phyloP scores from a whole-genome alignment of 2,113 vertebrate genomes.

The Empidonax alnorum region DNA sequence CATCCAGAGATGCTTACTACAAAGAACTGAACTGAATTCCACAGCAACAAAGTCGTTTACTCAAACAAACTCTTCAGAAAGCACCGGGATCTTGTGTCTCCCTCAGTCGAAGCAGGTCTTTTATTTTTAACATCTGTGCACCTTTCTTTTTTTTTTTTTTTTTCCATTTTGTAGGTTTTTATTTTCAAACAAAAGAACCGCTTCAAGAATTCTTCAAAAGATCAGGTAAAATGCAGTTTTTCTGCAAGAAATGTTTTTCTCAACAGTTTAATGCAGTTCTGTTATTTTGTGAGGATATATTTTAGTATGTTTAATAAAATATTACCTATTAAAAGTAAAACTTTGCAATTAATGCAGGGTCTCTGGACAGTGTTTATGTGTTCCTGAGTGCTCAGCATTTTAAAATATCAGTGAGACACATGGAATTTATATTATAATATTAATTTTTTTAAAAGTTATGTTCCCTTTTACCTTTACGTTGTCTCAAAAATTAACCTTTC shows the following conservation, averaged over 20 bases:
- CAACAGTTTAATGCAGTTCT: background rate
- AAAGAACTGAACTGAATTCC: slow-evolving; percentile 28
- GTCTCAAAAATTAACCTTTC: background rate
- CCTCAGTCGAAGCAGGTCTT: background rate
- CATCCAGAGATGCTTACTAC: slow-evolving; percentile 44
- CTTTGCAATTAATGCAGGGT: background rate
- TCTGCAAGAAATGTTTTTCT: background rate
- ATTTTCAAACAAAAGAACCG: background rate
- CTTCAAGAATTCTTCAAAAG: slow-evolving; percentile 32
- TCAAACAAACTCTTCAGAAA: slow-evolving; percentile 18
- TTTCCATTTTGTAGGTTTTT: background rate
- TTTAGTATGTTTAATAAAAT: background rate
- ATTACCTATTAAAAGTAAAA: background rate
- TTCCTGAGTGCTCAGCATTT: background rate
- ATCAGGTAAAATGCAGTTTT: slow-evolving; percentile 55
- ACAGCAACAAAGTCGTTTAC: background rate
- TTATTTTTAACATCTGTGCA: background rate
- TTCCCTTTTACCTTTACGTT: background rate
- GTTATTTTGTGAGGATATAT: background rate
- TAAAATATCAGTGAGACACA: background rate
- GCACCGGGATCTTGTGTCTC: background rate
- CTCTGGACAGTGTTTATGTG: background rate
- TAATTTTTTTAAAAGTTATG: background rate
- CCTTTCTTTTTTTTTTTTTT: background rate
- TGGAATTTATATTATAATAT: background rate